Evolutionary conservation across 23 tunicate genomes (phyloP), one percentile per base, ranked within the genome.

Genomic region (Trididemnum nubilum): DNA sequence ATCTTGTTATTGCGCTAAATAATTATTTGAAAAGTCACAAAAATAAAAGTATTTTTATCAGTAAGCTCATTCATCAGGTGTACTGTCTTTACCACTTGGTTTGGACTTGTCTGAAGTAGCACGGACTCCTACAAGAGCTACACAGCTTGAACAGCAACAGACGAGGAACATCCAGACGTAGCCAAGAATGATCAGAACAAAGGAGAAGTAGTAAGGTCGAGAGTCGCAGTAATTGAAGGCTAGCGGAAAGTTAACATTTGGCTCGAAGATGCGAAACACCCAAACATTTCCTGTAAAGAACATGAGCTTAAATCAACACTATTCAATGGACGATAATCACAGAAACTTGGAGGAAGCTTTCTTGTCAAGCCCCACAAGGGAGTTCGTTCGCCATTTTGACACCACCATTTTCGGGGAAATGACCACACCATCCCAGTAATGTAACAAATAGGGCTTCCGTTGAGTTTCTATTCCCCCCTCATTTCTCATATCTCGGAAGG

Each of bases 271-370:
- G 50, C 86, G 72, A 81, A 85, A 90, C 25, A 90, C 96, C 96
- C 96, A 90, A 34, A 90, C 96, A 34, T 90, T 90, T 4, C 96
- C 96, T 90, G 31, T 22, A 88, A 76, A 33, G 15, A n/a, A n/a
- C n/a, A n/a, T n/a, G n/a, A n/a, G n/a, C 57, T 12, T 50, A 50
- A 50, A 50, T 12, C 57, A 50, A 12, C 12, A 12, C 19, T 50
- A 50, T 50, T 12, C 12, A 50, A 50, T 19, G 57, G 19, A 19
- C 57, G 19, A 50, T 19, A 50, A 50, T 12, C 19, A 19, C 57
- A 12, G 57, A 12, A n/a, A n/a, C n/a, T n/a, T n/a, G n/a, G n/a
- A n/a, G n/a, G n/a, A n/a, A n/a, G n/a, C n/a, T n/a, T n/a, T n/a
- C n/a, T n/a, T n/a, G n/a, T n/a, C n/a, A n/a, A n/a, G n/a, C n/a